phyloP scores from a whole-genome alignment of 2,797 vertebrate genomes.

The Gymnodraco acuticeps region DNA sequence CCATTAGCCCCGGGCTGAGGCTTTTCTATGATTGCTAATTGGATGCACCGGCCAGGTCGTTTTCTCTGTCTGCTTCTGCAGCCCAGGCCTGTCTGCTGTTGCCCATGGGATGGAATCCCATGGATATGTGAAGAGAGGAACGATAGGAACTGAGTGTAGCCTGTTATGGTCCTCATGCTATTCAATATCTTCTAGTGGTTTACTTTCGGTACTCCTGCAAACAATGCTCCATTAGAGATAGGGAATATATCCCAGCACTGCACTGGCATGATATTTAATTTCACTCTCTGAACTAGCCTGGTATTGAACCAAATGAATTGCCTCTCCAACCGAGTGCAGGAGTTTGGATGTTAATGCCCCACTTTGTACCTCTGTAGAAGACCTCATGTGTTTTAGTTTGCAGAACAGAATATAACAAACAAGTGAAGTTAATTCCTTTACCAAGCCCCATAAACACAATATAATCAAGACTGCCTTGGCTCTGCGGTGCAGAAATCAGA shows the following conservation, averaged over 20 bases:
- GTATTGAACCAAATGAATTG: constrained; percentile 54
- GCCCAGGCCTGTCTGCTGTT: constrained; percentile 50
- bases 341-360: constrained; percentile 12
- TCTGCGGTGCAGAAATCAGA: constrained; percentile 16
- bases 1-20: constrained; percentile 67
- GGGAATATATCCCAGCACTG: constrained; percentile 20
- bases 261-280: constrained; percentile 49
- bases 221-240: constrained; percentile 38
- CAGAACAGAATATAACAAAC: constrained; percentile 5
- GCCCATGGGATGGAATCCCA: constrained; percentile 42
- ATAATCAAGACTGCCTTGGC: constrained; percentile 13
- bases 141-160: constrained; percentile 18
- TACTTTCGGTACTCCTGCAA: constrained; percentile 24
- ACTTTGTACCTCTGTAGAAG: constrained; percentile 5
- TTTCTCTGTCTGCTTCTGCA: constrained; percentile 41
- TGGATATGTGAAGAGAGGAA: constrained; percentile 26
- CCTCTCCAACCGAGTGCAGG: constrained; percentile 14
- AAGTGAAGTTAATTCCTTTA: constrained; percentile 16
- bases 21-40: constrained; percentile 73
- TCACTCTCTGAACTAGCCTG: constrained; percentile 37
- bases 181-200: constrained; percentile 18
- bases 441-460: constrained; percentile 16
- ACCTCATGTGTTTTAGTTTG: constrained; percentile 4
- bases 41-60: constrained; percentile 41
- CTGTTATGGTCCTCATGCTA: constrained; percentile 22